Evolutionary conservation across 2,113 vertebrate species (phyloP).

Genomic region (Boulengeromyrus knoepffleri): DNA sequence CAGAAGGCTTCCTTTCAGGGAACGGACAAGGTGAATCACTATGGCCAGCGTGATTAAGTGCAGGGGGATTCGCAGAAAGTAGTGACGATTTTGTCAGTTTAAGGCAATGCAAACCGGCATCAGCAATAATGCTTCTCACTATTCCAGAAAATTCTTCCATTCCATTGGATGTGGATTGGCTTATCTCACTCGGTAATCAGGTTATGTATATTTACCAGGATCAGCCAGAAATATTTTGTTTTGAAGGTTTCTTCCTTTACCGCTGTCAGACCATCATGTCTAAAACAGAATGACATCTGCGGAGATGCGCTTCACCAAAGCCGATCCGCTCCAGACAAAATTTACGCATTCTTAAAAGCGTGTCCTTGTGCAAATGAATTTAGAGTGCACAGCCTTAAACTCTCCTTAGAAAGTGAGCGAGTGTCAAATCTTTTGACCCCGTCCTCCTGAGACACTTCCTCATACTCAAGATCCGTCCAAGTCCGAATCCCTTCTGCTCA

Average conservation of each 20-base stretch:
- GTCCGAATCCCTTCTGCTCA: neutral
- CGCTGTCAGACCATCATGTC: neutral
- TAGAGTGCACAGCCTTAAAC: neutral
- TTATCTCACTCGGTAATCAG: neutral
- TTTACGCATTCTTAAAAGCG: neutral
- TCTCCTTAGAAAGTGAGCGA: neutral
- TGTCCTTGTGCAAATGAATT: neutral
- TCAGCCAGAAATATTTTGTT: neutral
- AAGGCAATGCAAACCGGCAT: conserved; percentile 44
- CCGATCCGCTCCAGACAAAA: neutral
- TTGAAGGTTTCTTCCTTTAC: neutral
- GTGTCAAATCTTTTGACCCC: neutral
- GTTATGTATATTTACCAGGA: conserved; percentile 6
- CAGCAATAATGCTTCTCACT: conserved; percentile 24
- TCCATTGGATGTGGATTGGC: neutral
- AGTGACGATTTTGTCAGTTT: conserved; percentile 54
- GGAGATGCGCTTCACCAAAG: neutral
- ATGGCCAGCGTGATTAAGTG: conserved; percentile 41
- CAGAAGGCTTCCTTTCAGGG: conserved; percentile 43
- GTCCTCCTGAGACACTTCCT: neutral
- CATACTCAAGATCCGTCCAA: neutral
- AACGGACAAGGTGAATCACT: conserved; percentile 58
- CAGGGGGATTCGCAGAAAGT: conserved; percentile 38
- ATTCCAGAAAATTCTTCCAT: neutral
- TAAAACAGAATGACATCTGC: neutral